These are phyloP conservation scores for Rhaphigaster nebulosa DNA, from an alignment of 2,888 invertebrate genomes.

Conservation along the genomic window DNA sequence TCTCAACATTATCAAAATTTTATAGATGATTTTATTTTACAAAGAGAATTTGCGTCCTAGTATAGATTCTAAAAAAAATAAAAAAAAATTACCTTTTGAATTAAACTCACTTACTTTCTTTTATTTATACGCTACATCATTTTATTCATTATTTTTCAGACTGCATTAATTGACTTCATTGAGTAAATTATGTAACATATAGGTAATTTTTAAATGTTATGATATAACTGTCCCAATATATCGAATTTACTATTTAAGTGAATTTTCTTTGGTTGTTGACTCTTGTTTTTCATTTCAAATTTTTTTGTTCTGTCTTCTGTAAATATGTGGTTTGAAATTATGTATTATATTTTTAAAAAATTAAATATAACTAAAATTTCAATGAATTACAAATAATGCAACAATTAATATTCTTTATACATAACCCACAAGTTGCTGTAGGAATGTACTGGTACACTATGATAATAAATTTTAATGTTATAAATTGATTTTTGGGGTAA, in stretches of 20 bases:
- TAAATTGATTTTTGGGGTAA: no score
- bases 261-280: neutral
- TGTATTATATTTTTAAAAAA: neutral
- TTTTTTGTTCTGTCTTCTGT: neutral
- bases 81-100: neutral
- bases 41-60: slow-evolving; percentile 2
- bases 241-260: neutral
- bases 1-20: neutral
- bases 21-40: neutral
- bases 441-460: no score
- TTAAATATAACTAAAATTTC: neutral
- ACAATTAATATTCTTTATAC: neutral
- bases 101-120: neutral
- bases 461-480: no score
- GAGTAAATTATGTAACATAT: neutral
- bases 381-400: neutral
- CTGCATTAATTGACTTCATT: neutral
- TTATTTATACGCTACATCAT: neutral
- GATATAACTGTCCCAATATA: neutral
- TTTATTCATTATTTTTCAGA: no score
- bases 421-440: neutral
- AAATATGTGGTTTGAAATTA: neutral
- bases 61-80: neutral
- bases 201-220: neutral
- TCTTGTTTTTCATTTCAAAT: neutral